A percentile compares a stretch with the other conserved stretches of the same genome.
Conservation (phyloP, 2,888 invertebrate genomes). For the Melieria omissa region DNA sequence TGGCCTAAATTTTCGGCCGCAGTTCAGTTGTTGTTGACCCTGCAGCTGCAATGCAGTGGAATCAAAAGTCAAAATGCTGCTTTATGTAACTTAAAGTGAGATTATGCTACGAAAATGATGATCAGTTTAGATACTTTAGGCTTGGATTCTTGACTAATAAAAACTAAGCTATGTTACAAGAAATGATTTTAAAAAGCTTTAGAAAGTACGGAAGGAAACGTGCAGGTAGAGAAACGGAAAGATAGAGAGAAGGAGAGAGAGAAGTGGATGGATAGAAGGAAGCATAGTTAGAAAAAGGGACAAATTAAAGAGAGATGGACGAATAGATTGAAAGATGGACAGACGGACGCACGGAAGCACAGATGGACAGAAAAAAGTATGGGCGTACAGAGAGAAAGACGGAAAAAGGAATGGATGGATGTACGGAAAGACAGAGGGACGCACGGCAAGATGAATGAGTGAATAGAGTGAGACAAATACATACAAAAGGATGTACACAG, state of each 20-base stretch:
- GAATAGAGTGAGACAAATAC: constrained; percentile 2
- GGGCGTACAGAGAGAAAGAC: constrained; percentile 1
- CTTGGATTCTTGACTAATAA: no score
- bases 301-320: not conserved
- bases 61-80: no score
- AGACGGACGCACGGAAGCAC: not conserved
- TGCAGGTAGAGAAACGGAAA: not conserved
- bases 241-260: not conserved
- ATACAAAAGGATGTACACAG: no score
- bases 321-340: not conserved
- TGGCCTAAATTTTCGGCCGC: no score
- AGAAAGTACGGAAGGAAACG: not conserved
- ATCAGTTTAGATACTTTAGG: no score
- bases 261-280: not conserved
- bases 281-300: not conserved
- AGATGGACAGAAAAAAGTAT: not conserved
- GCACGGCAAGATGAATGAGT: not conserved
- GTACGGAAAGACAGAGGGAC: constrained; percentile 12
- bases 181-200: not conserved
- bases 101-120: no score
- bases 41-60: no score
- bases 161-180: no score
- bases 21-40: no score
- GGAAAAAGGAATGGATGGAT: constrained; percentile 5
- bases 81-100: no score